A percentile compares a stretch with the other conserved stretches of the same genome.
Conservation (phyloP, 1,140 invertebrate species). For the Leptopilina boulardi region DNA sequence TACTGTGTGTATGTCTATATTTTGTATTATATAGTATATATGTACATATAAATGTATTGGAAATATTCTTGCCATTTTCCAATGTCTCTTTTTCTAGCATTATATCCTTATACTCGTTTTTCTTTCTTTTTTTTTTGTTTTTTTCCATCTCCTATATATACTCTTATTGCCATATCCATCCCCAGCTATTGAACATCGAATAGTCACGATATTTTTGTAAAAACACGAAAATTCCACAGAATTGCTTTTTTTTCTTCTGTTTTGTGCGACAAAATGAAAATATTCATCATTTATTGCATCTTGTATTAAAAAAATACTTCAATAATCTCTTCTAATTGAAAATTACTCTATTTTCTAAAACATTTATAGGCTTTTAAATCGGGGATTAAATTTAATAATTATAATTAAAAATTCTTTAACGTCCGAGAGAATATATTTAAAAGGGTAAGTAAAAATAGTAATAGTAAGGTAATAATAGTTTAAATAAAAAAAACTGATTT, state of each 20-base stretch:
- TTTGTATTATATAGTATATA: no score
- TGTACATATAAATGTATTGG: constrained; percentile 54
- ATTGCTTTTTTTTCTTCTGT: neutral
- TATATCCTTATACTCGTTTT: constrained; percentile 20
- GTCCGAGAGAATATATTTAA: no score
- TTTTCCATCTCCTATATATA: neutral
- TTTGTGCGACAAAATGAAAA: neutral
- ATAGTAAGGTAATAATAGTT: no score
- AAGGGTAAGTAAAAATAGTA: no score
- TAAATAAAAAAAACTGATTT: no score
- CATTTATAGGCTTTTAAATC: no score
- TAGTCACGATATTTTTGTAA: neutral
- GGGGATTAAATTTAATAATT: no score
- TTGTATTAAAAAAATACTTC: no score
- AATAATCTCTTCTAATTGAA: no score
- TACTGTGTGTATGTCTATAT: neutral
- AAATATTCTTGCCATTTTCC: constrained; percentile 33
- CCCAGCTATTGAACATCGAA: neutral
- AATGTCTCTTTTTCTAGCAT: constrained; percentile 27
- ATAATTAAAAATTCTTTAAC: no score
- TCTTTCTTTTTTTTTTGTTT: neutral
- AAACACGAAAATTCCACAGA: neutral
- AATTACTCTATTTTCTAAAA: no score
- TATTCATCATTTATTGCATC: neutral
- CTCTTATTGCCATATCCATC: constrained; percentile 12